Base-by-base conservation (phyloP, 2,797 vertebrate species). In the Liparis tanakae region DNA sequence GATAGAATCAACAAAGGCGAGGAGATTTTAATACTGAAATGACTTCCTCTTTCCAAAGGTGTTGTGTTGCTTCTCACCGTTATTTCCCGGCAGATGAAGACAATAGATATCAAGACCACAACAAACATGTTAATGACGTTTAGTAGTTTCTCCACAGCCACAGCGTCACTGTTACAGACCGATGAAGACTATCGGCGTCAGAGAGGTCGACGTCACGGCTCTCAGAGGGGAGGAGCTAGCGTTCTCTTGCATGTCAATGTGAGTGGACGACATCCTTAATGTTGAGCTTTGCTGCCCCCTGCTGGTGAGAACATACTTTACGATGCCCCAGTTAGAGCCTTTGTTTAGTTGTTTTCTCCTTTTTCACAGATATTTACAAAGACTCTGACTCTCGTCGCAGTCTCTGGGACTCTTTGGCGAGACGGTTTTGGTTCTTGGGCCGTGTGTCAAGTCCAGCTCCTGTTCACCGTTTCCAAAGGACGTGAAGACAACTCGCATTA, bases 1-100 rank as follows among this genome's bases (percentile, higher is more conserved):
- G 25, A 30, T 30, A 30, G 25, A 30, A 30, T 30, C 25, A 30
- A 30, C 25, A 30, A 30, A 30, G 25, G 25, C 25, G 25, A 30
- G 25, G 25, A 30, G 7, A 59, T 46, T 48, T 60, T 18, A 50
- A 39, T 12, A 5, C 2, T 6, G 8, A 59, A 22, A 46, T n/a
- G 1, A 48, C 4, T 22, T 6, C 6, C 6, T 43, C 14, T 30
- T 15, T 66, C 13, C 46, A 0, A 0, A 77, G 25, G 25, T 10
- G 60, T 70, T 25, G 30, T 12, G 17, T n/a, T 25, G 20, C 7
- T 59, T 36, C 74, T 76, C 36, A 86, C 79, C 70, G 1, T 46
- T 33, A 72, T 30, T 70, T 5, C 22, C 55, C 3, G 51, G 41
- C n/a, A 76, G 25, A 36, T 76, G 20, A 61, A 79, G 60, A 7